Percentiles rank a stretch among this genome's conserved stretches.
phyloP scores from a whole-genome alignment of 2,888 invertebrate genomes.

The Diplolepis rosae region DNA sequence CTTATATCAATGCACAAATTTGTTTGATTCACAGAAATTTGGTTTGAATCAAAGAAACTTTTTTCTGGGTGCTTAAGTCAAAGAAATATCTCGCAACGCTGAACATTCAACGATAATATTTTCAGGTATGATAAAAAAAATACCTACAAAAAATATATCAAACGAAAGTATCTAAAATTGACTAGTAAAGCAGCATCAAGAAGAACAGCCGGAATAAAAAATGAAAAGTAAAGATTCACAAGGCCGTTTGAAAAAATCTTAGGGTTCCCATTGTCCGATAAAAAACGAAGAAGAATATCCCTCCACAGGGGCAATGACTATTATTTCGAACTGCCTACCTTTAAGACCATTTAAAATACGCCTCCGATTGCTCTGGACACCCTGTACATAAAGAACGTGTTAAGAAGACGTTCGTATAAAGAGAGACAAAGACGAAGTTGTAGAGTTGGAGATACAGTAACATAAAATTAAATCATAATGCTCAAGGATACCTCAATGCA shows the following conservation, averaged over 20 bases:
- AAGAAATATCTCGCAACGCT: too few relatives aligned
- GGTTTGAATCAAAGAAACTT: too few relatives aligned
- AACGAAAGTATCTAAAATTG: not conserved
- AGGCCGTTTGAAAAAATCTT: not conserved
- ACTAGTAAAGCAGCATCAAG: not conserved
- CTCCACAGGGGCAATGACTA: not conserved
- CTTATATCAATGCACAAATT: too few relatives aligned
- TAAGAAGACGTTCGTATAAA: not conserved
- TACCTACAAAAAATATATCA: not conserved
- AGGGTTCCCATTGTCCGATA: not conserved
- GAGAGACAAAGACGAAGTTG: conserved; percentile 34
- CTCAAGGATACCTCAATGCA: conserved; percentile 21
- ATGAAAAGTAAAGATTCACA: not conserved
- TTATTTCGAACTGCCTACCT: conserved; percentile 9
- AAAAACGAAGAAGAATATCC: conserved; percentile 5
- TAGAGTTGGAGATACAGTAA: conserved; percentile 49
- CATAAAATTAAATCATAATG: conserved; percentile 52
- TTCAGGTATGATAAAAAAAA: too few relatives aligned
- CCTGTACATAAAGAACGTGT: conserved; percentile 2
- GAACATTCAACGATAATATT: too few relatives aligned
- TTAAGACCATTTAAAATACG: not conserved
- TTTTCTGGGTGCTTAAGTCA: too few relatives aligned
- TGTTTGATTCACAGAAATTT: too few relatives aligned
- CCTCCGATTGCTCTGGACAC: conserved; percentile 5
- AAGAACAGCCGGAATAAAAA: not conserved